Base-by-base conservation (phyloP, 2,113 vertebrate genomes). In the Chloropsis hardwickii region DNA sequence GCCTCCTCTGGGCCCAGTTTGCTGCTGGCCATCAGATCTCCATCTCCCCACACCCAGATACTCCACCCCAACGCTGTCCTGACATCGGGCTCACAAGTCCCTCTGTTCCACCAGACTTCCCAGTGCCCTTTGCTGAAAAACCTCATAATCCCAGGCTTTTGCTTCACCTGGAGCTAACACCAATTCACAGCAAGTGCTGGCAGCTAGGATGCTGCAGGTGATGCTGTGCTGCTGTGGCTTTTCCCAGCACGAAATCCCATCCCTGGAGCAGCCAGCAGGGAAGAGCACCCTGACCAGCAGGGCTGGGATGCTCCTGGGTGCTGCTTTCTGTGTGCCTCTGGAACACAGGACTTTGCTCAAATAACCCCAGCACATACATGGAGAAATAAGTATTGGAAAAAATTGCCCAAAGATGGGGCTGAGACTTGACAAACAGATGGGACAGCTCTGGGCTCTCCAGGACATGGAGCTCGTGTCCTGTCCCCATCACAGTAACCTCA, bases 231-330 rank as follows among this genome's bases (percentile, higher is more conserved):
- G 48, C 76, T 81, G 39, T 56, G 40, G 57, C 25, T 92, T 60
- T 77, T 45, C 70, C 50, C 16, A 2, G 23, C 3, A 2, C 22
- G 24, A 93, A 91, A 87, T 53, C 69, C 61, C 6, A 2, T 61
- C 54, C 40, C 66, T 29, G 64, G 40, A 73, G 77, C 62, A 83
- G 23, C 25, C 33, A 2, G 54, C 8, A 58, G 33, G 12, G 60
- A 81, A 33, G 33, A 64, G 40, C 23, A 70, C 7, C 22, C 1
- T 0, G 4, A 62, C 4, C 20, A 77, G 23, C 0, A 0, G 0
- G 0, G 37, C 31, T 72, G 47, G 37, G n/a, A 37, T 61, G 35
- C 0, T 3, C 45, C 53, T 28, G 6, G 60, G 8, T 16, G 14
- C 56, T 44, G 35, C 29, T 74, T 50, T 35, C 62, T 1, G 0